Evolutionary conservation across 2,888 invertebrate species (phyloP), one percentile per base, ranked within the genome.

Genomic region (Chrysolina oricalcia): DNA sequence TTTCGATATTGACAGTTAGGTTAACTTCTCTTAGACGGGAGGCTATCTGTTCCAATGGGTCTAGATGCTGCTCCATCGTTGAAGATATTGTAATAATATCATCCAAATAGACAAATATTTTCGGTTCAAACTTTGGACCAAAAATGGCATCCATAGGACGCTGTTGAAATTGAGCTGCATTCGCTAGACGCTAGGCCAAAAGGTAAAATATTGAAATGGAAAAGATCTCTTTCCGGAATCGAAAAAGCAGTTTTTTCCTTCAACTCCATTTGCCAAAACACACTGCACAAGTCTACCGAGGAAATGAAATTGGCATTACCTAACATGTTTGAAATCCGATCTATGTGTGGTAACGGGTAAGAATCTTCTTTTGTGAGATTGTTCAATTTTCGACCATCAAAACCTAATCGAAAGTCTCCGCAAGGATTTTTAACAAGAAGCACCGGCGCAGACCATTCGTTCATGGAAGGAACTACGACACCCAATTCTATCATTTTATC

Each of bases 181-280:
- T 27, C 10, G 27, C 27, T 15, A 62, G 13, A n/a, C n/a, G n/a
- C n/a, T n/a, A n/a, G n/a, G 8, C 62, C 62, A 15, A 62, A 64
- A 19, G 66, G 15, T 53, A 77, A 81, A 66, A 84, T 82, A 1
- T 72, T 6, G 68, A 80, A 81, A 71, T 87, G 86, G 0, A 10
- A 62, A 27, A 62, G 35, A 4, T 27, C 62, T 62, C 62, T 62
- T 4, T n/a, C 62, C 2, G 35, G 62, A 62, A 62, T 35, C 13
- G n/a, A 40, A 72, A 72, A 72, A 17, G 64, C 70, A n/a, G 70
- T 70, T 48, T 74, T 74, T 50, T 70, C 65, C 53, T 65, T 73
- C 27, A 46, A 48, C 15, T 17, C 53, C 21, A 74, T 74, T 50
- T 74, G 70, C 70, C 50, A 72, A 23, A 72, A 72, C 2, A 56